These are phyloP conservation scores for Lithodes maja DNA, from an alignment of 2,888 invertebrate species.

Conservation along the genomic window DNA sequence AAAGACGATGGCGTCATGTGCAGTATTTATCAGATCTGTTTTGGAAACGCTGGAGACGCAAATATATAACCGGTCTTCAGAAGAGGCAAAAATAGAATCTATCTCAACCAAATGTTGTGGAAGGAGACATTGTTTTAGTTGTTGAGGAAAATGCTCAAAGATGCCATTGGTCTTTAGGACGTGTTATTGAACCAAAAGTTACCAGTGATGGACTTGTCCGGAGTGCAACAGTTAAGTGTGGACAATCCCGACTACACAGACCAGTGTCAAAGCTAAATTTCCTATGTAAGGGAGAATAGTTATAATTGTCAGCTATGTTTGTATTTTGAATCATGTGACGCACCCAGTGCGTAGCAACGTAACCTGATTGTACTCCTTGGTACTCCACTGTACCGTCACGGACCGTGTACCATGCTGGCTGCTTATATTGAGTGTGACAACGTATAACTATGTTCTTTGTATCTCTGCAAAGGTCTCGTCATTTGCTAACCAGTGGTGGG, in stretches of 20 bases:
- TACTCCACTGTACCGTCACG: too few relatives aligned
- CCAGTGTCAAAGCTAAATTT: neutral
- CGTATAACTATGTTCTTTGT: too few relatives aligned
- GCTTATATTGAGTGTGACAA: too few relatives aligned
- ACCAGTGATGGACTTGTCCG: neutral
- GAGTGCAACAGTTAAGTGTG: slow-evolving; percentile 6
- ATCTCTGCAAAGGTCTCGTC: too few relatives aligned
- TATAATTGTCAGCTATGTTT: too few relatives aligned
- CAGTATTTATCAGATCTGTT: slow-evolving; percentile 44
- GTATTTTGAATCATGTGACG: too few relatives aligned
- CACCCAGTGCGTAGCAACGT: too few relatives aligned
- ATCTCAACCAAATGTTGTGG: neutral
- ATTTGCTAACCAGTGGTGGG: too few relatives aligned
- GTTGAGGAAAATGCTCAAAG: slow-evolving; percentile 7
- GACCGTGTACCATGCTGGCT: too few relatives aligned
- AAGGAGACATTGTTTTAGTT: slow-evolving; percentile 11
- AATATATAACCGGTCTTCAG: slow-evolving; percentile 23
- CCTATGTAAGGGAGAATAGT: neutral
- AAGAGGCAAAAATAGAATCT: slow-evolving; percentile 3
- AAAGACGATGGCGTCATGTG: slow-evolving; percentile 28
- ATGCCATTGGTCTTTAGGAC: slow-evolving; percentile 22
- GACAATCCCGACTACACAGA: neutral
- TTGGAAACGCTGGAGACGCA: slow-evolving; percentile 28
- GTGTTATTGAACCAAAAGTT: neutral
- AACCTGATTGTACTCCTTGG: too few relatives aligned